Conservation (phyloP, 2,113 vertebrate species). For the Indicator indicator region DNA sequence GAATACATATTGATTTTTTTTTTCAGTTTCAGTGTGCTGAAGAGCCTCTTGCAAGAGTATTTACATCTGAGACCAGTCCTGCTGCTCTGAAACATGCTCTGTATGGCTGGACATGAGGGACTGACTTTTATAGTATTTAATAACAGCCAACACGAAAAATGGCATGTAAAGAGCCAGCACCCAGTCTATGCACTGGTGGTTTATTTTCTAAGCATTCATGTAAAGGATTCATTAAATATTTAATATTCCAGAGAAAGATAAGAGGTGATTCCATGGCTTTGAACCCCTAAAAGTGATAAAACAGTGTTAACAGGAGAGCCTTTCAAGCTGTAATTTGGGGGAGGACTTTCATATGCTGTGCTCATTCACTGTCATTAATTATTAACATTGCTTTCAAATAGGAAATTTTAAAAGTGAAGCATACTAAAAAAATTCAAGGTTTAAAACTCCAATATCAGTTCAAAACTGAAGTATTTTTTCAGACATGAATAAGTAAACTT, state of each 20-base stretch:
- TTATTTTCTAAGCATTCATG: background rate
- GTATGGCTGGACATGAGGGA: background rate
- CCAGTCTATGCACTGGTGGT: background rate
- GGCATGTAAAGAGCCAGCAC: background rate
- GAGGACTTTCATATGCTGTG: background rate
- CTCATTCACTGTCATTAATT: background rate
- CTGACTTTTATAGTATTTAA: background rate
- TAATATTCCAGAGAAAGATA: background rate
- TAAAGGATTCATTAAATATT: background rate
- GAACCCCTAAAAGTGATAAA: background rate
- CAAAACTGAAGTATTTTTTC: background rate
- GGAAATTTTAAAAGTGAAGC: background rate
- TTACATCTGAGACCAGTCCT: background rate
- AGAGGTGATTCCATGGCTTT: background rate
- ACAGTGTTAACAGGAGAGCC: background rate
- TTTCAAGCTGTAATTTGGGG: background rate
- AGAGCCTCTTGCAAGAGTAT: background rate
- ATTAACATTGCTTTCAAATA: background rate
- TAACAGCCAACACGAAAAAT: background rate
- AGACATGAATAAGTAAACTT: background rate
- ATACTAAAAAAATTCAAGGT: background rate
- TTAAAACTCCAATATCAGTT: background rate
- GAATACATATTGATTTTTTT: conserved; percentile 52
- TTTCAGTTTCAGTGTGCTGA: background rate
- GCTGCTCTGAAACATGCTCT: background rate